A percentile compares a stretch with the other conserved stretches of the same genome.
Evolutionary conservation across 2,113 vertebrate genomes (phyloP).

Genomic region (Terrapene triunguis): DNA sequence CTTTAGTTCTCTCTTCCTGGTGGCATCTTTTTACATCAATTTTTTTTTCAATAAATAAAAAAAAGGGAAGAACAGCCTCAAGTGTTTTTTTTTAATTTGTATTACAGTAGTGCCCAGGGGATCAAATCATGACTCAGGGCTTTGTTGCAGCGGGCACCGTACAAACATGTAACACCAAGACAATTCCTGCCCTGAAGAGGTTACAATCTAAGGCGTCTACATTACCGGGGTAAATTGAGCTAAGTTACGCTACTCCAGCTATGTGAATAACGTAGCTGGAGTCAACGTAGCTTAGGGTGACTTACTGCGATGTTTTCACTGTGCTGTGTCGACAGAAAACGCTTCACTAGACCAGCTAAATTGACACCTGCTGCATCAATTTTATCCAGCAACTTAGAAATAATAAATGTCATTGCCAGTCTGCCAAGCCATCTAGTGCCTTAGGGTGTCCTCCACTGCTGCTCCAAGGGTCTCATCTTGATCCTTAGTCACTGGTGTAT

Average conservation of each 20-base stretch:
- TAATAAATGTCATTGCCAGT: not conserved
- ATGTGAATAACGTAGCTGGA: too few relatives aligned
- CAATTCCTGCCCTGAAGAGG: not conserved
- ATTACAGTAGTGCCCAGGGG: not conserved
- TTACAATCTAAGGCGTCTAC: not conserved
- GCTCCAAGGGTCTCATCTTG: not conserved
- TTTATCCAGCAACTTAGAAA: not conserved
- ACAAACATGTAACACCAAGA: not conserved
- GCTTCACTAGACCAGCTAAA: too few relatives aligned
- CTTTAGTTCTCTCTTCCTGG: constrained; percentile 24
- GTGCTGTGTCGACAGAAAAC: too few relatives aligned
- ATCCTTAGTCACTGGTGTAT: not conserved
- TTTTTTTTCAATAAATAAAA: not conserved
- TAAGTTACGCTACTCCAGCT: too few relatives aligned
- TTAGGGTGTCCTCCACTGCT: not conserved
- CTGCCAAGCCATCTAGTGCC: not conserved
- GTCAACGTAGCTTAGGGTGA: too few relatives aligned
- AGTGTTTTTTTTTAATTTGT: constrained; percentile 27
- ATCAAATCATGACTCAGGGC: not conserved
- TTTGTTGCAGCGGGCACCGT: not conserved
- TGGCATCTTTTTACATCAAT: not conserved
- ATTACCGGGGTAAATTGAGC: too few relatives aligned
- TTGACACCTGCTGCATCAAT: too few relatives aligned
- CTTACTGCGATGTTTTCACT: too few relatives aligned
- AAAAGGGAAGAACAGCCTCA: constrained; percentile 16